Evolutionary conservation across 2,113 vertebrate genomes (phyloP).

Genomic region (Aspiorhynchus laticeps): DNA sequence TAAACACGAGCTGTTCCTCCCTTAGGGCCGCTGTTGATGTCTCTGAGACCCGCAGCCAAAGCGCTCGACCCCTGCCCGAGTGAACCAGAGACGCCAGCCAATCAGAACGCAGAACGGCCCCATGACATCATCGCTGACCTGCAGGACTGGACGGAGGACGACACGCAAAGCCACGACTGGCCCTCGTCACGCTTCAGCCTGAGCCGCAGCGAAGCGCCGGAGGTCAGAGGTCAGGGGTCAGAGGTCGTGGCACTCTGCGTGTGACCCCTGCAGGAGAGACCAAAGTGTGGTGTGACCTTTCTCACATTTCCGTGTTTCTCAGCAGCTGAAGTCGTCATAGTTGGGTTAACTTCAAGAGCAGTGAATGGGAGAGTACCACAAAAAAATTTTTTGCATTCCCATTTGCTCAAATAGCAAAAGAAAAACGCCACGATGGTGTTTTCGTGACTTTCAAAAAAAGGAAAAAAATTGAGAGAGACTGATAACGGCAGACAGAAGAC

Average conservation of each 20-base stretch:
- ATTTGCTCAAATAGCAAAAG: no score
- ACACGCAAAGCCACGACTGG: slow-evolving; percentile 65
- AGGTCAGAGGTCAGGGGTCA: background rate
- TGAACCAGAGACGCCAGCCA: slow-evolving; percentile 63
- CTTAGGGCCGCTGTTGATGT: slow-evolving; percentile 83
- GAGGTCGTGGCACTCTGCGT: slow-evolving; percentile 65
- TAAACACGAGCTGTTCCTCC: background rate
- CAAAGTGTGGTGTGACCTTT: no score
- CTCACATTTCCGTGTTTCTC: no score
- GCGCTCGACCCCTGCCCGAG: slow-evolving; percentile 64
- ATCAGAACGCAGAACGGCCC: slow-evolving; percentile 65
- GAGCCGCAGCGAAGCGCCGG: no score
- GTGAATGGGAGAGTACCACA: no score
- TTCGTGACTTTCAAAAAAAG: no score
- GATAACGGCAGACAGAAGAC: no score
- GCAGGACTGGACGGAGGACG: slow-evolving; percentile 73
- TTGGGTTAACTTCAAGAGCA: no score
- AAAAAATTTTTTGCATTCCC: no score
- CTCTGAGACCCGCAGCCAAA: slow-evolving; percentile 79
- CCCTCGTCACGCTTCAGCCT: slow-evolving; percentile 34
- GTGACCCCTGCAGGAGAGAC: slow-evolving; percentile 80
- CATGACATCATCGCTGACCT: slow-evolving; percentile 62
- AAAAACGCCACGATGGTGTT: no score
- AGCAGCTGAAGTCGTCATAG: no score
- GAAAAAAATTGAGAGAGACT: no score